A percentile compares a stretch with the other conserved stretches of the same genome.
These are phyloP conservation scores for Laothoe populi DNA, from an alignment of 2,888 invertebrate species.

Conservation along the genomic window DNA sequence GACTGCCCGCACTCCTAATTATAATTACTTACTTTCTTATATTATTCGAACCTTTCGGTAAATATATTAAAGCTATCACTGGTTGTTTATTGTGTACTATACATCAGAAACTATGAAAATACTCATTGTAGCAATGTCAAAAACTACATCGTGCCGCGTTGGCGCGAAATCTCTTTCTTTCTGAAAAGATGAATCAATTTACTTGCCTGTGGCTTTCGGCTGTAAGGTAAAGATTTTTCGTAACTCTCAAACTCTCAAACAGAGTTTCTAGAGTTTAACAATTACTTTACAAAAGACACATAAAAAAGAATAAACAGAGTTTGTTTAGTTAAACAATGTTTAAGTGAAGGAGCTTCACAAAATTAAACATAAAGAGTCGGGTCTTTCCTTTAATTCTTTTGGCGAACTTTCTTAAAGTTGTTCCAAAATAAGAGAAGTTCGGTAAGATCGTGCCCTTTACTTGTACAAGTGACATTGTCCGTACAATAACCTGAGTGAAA, in stretches of 20 bases:
- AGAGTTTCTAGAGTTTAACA: constrained; percentile 30
- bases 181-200: too few species aligned
- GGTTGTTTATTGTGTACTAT: too few species aligned
- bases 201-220: too few species aligned
- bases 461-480: constrained; percentile 54
- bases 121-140: too few species aligned
- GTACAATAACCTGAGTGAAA: constrained; percentile 50
- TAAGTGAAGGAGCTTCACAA: constrained; percentile 29
- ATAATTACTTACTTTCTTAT: constrained; percentile 54
- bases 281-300: constrained; percentile 28
- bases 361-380: constrained; percentile 35
- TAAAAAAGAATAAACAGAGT: constrained; percentile 33
- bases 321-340: constrained; percentile 35
- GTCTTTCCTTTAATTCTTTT: constrained; percentile 42
- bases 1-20: constrained; percentile 66
- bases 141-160: too few species aligned
- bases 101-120: too few species aligned
- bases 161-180: too few species aligned
- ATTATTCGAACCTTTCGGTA: constrained; percentile 35
- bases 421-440: constrained; percentile 42
- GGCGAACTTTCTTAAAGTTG: constrained; percentile 40
- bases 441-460: constrained; percentile 47
- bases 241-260: neutral
- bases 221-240: constrained; percentile 33
- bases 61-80: neutral